Evolutionary conservation across 2,888 invertebrate species (phyloP).

Genomic region (Sepioteuthis lessoniana): DNA sequence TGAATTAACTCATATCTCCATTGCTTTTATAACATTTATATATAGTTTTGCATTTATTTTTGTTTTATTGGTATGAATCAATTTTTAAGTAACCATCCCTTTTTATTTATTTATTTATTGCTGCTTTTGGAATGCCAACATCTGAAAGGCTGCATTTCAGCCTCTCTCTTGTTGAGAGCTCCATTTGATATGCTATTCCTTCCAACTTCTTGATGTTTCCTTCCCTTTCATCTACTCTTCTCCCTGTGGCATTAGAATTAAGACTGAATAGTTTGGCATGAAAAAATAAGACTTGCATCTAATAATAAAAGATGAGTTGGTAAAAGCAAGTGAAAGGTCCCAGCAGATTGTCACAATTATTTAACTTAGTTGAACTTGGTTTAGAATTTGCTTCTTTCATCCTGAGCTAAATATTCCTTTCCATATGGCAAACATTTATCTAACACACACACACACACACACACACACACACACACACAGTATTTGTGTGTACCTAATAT

Average conservation of each 20-base stretch:
- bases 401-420: background rate
- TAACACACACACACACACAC: background rate
- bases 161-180: background rate
- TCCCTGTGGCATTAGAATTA: background rate
- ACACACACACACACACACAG: background rate
- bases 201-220: background rate
- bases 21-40: no score
- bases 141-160: background rate
- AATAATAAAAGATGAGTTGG: background rate
- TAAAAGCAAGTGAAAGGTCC: background rate
- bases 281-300: background rate
- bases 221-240: background rate
- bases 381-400: background rate
- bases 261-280: background rate
- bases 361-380: background rate
- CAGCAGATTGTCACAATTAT: no score
- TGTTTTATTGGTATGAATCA: no score
- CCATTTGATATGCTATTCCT: background rate
- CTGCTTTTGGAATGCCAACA: background rate
- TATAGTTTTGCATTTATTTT: no score
- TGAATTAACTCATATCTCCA: no score
- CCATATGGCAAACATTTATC: background rate
- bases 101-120: background rate
- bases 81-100: no score
- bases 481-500: background rate